phyloP scores from a whole-genome alignment of 2,113 vertebrate species.

The Lophotis ruficrista region DNA sequence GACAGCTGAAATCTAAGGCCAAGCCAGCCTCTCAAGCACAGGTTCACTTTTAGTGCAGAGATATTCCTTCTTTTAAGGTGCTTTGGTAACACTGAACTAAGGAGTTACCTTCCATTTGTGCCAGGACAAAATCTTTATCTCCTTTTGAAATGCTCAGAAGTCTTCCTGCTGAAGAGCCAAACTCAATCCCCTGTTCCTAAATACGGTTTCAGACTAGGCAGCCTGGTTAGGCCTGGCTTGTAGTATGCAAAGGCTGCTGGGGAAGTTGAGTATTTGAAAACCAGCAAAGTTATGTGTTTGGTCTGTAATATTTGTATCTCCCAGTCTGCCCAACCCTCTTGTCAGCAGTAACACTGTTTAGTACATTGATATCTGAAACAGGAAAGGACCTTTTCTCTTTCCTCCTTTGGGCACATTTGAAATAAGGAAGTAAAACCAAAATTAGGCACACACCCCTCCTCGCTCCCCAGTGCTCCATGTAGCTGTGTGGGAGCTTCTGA shows the following conservation, averaged over 20 bases:
- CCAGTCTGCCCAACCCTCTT: background rate
- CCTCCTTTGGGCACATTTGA: background rate
- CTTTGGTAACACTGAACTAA: background rate
- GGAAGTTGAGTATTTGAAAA: background rate
- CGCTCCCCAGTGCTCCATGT: background rate
- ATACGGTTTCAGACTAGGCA: background rate
- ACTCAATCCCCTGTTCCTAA: background rate
- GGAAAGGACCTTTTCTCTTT: background rate
- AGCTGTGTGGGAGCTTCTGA: background rate
- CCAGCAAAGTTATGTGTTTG: background rate
- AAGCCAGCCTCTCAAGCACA: background rate
- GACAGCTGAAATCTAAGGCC: background rate
- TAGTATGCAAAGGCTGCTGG: background rate
- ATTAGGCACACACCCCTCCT: accelerated
- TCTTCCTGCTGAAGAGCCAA: background rate
- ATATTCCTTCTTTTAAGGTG: background rate
- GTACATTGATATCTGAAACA: background rate
- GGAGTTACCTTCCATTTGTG: background rate
- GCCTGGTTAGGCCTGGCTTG: background rate
- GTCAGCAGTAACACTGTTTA: background rate
- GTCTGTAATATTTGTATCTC: background rate
- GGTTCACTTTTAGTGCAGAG: background rate
- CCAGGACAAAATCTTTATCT: background rate
- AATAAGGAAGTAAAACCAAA: background rate
- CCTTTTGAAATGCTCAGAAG: background rate